phyloP scores from a whole-genome alignment of 2,113 vertebrate genomes.

The Thinocorus orbignyianus region DNA sequence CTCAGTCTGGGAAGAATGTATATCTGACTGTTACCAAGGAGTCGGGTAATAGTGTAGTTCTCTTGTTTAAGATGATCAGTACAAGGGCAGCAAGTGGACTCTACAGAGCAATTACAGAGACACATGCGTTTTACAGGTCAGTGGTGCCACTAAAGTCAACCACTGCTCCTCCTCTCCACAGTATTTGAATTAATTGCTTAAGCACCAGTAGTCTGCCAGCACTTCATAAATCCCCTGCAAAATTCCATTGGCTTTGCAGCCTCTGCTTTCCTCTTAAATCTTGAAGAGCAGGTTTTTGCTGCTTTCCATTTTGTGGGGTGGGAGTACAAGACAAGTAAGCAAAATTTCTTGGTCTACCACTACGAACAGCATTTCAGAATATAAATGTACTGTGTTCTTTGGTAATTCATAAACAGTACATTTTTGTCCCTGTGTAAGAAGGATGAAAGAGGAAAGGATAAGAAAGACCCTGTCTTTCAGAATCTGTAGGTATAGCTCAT shows the following conservation, averaged over 20 bases:
- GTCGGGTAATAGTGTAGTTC: conserved; percentile 89
- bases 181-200: background rate
- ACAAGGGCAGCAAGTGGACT: conserved; percentile 94
- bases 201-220: background rate
- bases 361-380: background rate
- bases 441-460: background rate
- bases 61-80: conserved; percentile 95
- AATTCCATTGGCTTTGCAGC: background rate
- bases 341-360: background rate
- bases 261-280: background rate
- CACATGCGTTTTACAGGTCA: conserved; percentile 97
- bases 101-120: conserved; percentile 95
- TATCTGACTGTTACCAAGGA: conserved; percentile 95
- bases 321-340: background rate
- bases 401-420: background rate
- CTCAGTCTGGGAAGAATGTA: conserved; percentile 96
- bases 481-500: background rate
- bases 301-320: background rate
- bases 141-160: background rate
- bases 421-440: background rate
- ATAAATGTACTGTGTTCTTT: background rate
- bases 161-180: background rate
- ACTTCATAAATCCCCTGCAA: background rate
- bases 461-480: background rate
- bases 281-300: background rate